phyloP scores from a whole-genome alignment of 2,888 invertebrate genomes.

The Loripinus fragilis region DNA sequence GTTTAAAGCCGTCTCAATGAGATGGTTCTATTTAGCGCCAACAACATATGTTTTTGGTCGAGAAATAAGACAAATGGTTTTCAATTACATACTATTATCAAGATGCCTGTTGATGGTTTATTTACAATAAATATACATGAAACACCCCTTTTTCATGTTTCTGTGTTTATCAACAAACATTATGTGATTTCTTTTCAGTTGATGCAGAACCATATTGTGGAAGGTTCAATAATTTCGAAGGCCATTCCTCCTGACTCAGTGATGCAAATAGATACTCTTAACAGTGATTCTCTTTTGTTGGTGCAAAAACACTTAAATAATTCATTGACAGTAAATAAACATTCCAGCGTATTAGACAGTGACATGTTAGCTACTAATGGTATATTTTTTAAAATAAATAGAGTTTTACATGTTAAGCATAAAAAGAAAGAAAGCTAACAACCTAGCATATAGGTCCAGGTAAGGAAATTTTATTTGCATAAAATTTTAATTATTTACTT shows the following conservation, averaged over 20 bases:
- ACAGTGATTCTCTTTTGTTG: conserved; percentile 64
- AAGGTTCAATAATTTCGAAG: conserved; percentile 61
- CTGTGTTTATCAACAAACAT: no score
- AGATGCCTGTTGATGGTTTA: no score
- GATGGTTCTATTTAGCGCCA: no score
- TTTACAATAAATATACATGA: no score
- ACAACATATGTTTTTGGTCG: no score
- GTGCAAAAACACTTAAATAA: conserved; percentile 41
- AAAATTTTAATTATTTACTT: no score
- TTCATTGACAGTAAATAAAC: conserved; percentile 62
- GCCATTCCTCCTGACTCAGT: conserved; percentile 55
- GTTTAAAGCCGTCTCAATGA: no score
- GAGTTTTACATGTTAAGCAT: conserved; percentile 54
- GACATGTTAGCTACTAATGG: conserved; percentile 69
- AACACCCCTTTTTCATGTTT: no score
- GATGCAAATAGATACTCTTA: conserved; percentile 60
- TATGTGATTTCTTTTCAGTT: conserved; percentile 74
- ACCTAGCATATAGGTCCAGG: no score
- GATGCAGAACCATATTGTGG: conserved; percentile 84
- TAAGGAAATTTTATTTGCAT: no score
- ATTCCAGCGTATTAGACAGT: conserved; percentile 52
- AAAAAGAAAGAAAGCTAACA: not conserved
- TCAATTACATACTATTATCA: no score
- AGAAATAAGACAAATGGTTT: no score
- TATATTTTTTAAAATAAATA: conserved; percentile 70